A percentile compares a stretch with the other conserved stretches of the same genome.
Conservation (phyloP, 2,797 vertebrate genomes). For the Cuculus canorus region DNA sequence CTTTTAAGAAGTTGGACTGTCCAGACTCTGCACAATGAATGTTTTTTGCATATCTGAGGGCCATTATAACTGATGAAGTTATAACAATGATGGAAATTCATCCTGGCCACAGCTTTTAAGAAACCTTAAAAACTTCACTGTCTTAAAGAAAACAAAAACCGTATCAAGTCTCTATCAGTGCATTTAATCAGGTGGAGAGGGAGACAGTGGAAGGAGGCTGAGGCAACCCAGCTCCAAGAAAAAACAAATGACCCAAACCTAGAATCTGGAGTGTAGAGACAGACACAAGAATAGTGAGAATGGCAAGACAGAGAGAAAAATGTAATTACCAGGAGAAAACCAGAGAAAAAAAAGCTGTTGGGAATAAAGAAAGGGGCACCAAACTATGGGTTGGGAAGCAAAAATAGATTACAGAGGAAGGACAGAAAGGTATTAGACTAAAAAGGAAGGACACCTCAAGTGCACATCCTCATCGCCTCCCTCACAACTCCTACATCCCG, state of each 20-base stretch:
- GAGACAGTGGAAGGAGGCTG: neutral
- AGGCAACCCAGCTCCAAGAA: neutral
- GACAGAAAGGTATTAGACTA: neutral
- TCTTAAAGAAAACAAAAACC: neutral
- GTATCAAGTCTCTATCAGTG: accelerated
- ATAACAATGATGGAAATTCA: neutral
- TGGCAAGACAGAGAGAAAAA: neutral
- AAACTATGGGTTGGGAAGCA: neutral
- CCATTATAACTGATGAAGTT: neutral
- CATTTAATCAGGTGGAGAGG: neutral
- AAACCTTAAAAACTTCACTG: neutral
- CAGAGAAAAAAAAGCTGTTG: neutral
- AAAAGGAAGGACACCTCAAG: neutral
- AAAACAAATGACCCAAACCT: neutral
- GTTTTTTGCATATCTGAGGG: neutral
- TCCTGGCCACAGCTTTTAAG: neutral
- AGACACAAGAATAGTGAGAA: neutral
- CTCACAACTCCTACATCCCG: accelerated
- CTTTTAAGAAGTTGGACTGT: neutral
- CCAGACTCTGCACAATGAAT: neutral
- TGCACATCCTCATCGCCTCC: neutral
- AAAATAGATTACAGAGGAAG: neutral
- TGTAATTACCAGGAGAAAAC: neutral
- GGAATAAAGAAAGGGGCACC: neutral
- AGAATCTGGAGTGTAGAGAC: neutral